A percentile compares a stretch with the other conserved stretches of the same genome.
phyloP scores from a whole-genome alignment of 2,888 invertebrate species.

The Villa cingulata region DNA sequence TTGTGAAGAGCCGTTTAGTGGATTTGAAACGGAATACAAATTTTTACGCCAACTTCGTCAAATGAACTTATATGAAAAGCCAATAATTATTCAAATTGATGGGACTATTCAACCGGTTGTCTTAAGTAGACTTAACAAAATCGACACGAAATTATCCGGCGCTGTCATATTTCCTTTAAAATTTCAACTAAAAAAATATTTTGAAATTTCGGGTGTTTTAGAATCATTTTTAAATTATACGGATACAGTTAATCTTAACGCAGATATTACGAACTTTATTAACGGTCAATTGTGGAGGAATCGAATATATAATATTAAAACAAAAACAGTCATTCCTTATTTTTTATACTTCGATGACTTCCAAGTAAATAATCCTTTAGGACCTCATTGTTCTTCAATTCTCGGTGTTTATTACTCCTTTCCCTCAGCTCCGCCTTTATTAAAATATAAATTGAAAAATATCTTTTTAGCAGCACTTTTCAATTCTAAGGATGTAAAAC shows the following conservation, averaged over 20 bases:
- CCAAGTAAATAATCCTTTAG: slow-evolving; percentile 10
- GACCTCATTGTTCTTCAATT: background rate
- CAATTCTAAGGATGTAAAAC: background rate
- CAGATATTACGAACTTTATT: background rate
- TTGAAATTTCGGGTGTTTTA: slow-evolving; percentile 1
- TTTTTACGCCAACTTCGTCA: background rate
- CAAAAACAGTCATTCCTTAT: slow-evolving; percentile 1
- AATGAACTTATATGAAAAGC: background rate
- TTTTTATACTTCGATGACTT: slow-evolving; percentile 8
- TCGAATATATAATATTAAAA: background rate
- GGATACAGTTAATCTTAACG: background rate
- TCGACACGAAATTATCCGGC: background rate
- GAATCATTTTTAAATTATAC: background rate
- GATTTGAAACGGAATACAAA: background rate
- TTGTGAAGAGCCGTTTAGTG: slow-evolving; percentile 1
- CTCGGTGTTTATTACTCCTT: background rate
- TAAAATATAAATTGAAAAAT: background rate
- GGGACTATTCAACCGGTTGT: background rate
- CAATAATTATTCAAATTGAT: background rate
- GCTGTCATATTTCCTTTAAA: slow-evolving; percentile 2
- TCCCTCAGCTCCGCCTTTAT: background rate
- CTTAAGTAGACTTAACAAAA: background rate
- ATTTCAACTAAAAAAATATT: slow-evolving; percentile 3
- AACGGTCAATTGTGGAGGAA: background rate
- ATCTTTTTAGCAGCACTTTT: slow-evolving; percentile 1